These are phyloP conservation scores for Lepas anatifera DNA, from an alignment of 2,888 invertebrate genomes.

Conservation along the genomic window DNA sequence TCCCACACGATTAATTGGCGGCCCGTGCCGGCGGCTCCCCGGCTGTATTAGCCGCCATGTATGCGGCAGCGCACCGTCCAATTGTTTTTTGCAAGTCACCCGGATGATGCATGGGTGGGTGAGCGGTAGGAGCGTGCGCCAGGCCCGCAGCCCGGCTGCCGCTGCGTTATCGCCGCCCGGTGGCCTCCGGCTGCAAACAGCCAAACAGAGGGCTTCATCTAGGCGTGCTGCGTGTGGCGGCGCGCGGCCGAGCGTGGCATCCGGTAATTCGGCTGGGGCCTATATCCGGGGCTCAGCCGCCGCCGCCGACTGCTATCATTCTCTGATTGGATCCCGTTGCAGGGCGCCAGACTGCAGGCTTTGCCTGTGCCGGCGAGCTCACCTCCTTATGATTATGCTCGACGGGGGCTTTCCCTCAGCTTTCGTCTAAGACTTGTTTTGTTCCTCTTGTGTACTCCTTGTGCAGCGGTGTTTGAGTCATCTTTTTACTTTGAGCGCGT, in stretches of 20 bases:
- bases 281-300: neutral
- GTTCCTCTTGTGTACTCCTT: too few species aligned
- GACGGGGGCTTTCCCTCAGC: too few species aligned
- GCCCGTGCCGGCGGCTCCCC: neutral
- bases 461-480: too few species aligned
- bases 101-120: neutral
- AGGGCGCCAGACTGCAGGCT: neutral
- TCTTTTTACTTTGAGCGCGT: too few species aligned
- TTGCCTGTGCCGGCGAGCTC: too few species aligned
- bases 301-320: neutral
- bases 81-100: neutral
- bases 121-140: neutral
- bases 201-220: neutral
- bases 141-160: neutral
- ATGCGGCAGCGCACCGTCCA: neutral
- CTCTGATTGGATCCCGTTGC: conserved; percentile 2
- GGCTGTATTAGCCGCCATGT: neutral
- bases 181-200: too few species aligned
- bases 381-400: too few species aligned
- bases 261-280: neutral
- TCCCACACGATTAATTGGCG: neutral
- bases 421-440: too few species aligned
- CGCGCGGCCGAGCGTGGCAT: neutral
- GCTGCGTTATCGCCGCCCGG: too few species aligned
- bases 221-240: neutral